These are phyloP conservation scores for Papilio protenor DNA, from an alignment of 2,888 invertebrate genomes.

Conservation along the genomic window DNA sequence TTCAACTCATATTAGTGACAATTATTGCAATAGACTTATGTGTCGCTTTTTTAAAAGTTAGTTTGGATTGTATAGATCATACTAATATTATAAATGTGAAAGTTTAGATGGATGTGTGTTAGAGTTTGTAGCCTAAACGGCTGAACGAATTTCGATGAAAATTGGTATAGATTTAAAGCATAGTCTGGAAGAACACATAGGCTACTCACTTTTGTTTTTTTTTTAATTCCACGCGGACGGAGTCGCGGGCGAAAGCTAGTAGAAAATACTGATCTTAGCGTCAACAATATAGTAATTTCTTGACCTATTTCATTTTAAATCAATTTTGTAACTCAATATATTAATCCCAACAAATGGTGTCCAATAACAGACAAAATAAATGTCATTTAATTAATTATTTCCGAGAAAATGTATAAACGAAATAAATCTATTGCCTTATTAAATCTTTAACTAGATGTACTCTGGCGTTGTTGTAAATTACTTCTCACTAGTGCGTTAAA, in stretches of 20 bases:
- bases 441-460: background rate
- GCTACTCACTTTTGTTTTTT: too few relatives aligned
- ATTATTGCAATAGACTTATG: background rate
- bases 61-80: too few relatives aligned
- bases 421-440: background rate
- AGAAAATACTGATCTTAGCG: background rate
- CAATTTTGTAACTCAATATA: background rate
- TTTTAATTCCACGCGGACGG: too few relatives aligned
- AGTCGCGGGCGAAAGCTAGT: too few relatives aligned
- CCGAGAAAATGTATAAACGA: background rate
- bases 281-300: background rate
- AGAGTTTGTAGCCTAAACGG: too few relatives aligned
- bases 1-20: background rate
- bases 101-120: too few relatives aligned
- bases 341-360: background rate
- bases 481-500: constrained; percentile 22
- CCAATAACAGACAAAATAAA: background rate
- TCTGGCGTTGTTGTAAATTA: background rate
- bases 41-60: background rate
- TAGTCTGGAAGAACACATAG: too few relatives aligned
- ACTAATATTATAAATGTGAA: too few relatives aligned
- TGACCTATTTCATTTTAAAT: background rate
- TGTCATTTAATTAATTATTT: background rate
- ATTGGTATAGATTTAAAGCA: too few relatives aligned
- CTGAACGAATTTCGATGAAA: too few relatives aligned